phyloP scores from a whole-genome alignment of 30 jellyfish, hydroid and myxozoan genomes.

The Turritopsis dohrnii region DNA sequence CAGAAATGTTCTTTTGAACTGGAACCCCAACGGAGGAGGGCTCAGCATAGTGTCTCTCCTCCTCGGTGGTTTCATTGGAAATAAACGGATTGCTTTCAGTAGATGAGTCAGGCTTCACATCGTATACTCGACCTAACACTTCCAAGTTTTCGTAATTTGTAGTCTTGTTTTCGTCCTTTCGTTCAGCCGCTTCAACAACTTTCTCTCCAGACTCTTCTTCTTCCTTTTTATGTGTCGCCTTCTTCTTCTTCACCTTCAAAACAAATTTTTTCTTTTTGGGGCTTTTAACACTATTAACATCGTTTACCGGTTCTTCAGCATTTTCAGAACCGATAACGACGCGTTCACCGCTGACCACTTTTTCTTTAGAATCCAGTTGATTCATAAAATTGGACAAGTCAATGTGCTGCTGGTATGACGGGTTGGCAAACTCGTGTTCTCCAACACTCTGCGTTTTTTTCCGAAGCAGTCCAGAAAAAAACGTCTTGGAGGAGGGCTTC shows the following conservation, averaged over 20 bases:
- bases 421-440: constrained; percentile 17
- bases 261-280: constrained; percentile 50
- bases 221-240: constrained; percentile 6
- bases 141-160: not conserved
- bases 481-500: constrained; percentile 2
- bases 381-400: constrained; percentile 31
- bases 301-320: constrained; percentile 11
- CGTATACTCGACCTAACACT: not conserved
- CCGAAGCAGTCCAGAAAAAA: not conserved
- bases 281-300: constrained; percentile 27
- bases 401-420: constrained; percentile 34
- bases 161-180: constrained; percentile 17
- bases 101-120: not conserved
- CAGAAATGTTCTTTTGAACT: not conserved
- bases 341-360: not conserved
- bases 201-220: not conserved
- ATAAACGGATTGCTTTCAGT: not conserved
- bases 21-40: constrained; percentile 6
- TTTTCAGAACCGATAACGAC: constrained; percentile 13
- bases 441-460: constrained; percentile 2
- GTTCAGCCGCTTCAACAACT: not conserved
- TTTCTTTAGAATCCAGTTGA: constrained; percentile 1
- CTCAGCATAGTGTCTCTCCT: constrained; percentile 9
- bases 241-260: constrained; percentile 63
- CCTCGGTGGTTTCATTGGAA: not conserved